Percentiles rank a stretch among this genome's conserved stretches.
Evolutionary conservation across 2,797 vertebrate species (phyloP).

Genomic region (Tauraco hartlaubi): DNA sequence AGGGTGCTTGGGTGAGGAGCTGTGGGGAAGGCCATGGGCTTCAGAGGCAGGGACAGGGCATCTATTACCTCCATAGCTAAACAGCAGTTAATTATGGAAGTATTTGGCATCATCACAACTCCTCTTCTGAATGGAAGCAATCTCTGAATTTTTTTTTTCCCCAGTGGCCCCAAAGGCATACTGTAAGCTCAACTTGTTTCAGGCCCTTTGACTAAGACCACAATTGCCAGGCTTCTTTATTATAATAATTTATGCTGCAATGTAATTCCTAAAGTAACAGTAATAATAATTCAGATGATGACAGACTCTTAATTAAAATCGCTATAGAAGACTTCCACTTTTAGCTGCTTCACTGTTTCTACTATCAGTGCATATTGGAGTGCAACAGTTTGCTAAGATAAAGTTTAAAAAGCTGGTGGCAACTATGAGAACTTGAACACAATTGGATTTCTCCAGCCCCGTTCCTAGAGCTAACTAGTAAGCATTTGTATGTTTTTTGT

Average conservation of each 20-base stretch:
- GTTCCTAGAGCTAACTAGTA: background rate
- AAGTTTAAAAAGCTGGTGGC: background rate
- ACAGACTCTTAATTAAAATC: conserved; percentile 43
- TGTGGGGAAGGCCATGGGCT: background rate
- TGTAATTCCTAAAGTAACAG: conserved; percentile 48
- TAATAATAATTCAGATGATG: conserved; percentile 45
- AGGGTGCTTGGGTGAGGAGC: background rate
- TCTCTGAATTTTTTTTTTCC: background rate
- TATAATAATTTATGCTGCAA: background rate
- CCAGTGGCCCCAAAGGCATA: background rate
- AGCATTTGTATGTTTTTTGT: background rate
- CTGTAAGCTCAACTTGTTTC: background rate
- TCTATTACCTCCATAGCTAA: background rate
- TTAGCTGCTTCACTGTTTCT: background rate
- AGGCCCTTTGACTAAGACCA: background rate
- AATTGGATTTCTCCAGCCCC: background rate
- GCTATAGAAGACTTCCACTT: background rate
- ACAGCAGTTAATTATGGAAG: background rate
- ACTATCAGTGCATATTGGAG: background rate
- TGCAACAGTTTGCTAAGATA: background rate
- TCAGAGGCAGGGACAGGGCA: background rate
- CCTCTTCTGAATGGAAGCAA: background rate
- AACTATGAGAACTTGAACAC: background rate
- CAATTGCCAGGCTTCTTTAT: background rate
- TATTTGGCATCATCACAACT: background rate